Percentiles rank a stretch among this genome's conserved stretches.
Conservation (phyloP, 1,140 invertebrate species). For the Druon quercuslanigerum region DNA sequence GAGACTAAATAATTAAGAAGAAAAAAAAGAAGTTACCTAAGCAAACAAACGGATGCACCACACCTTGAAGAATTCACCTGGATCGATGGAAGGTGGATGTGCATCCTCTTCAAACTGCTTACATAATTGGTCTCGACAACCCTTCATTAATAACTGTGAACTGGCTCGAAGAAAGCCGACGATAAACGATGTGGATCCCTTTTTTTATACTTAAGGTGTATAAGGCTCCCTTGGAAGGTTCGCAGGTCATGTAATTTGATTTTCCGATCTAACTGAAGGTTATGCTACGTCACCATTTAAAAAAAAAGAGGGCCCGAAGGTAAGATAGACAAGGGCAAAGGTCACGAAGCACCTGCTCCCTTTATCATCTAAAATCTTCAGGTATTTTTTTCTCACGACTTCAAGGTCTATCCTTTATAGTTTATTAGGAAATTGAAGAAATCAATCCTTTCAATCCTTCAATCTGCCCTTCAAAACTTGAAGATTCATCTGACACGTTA, state of each 20-base stretch:
- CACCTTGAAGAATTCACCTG: constrained; percentile 55
- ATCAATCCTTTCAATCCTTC: too few species aligned
- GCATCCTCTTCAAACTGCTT: constrained; percentile 56
- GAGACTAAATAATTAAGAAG: too few species aligned
- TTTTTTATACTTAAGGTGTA: neutral
- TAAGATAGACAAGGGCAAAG: neutral
- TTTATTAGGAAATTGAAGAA: too few species aligned
- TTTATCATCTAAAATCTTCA: neutral
- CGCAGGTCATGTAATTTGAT: constrained; percentile 1
- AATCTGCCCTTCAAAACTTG: too few species aligned
- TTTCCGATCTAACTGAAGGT: neutral
- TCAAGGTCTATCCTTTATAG: too few species aligned
- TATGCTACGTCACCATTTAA: neutral
- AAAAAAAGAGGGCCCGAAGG: neutral
- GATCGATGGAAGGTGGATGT: constrained; percentile 42
- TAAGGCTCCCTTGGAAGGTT: neutral
- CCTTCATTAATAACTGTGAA: constrained; percentile 52
- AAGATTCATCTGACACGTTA: too few species aligned
- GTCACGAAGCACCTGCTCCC: neutral
- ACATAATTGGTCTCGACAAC: constrained; percentile 54
- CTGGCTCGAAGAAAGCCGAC: neutral
- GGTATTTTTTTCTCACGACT: too few species aligned
- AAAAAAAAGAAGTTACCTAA: constrained; percentile 4
- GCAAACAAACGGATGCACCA: constrained; percentile 57
- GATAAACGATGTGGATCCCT: neutral